Percentiles rank a stretch among this genome's conserved stretches.
These are phyloP conservation scores for Drosophila arawakana DNA, from an alignment of 1,140 invertebrate genomes.

Conservation along the genomic window DNA sequence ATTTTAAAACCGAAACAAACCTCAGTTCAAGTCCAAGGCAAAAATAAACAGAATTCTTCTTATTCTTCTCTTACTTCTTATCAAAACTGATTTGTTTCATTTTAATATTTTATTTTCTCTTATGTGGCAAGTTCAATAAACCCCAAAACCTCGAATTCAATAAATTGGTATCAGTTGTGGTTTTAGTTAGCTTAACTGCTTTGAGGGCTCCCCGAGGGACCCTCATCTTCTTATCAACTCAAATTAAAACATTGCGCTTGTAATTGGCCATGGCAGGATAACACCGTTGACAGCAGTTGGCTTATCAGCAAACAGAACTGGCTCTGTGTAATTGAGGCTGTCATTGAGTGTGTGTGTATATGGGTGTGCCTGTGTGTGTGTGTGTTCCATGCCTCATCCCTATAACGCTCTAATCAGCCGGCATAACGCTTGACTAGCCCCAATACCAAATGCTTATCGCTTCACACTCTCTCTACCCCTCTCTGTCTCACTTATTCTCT, in stretches of 20 bases:
- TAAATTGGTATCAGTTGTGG: conserved; percentile 57
- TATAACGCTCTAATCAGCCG: conserved; percentile 64
- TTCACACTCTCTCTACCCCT: conserved; percentile 14
- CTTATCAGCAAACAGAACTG: conserved; percentile 46
- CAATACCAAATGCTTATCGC: conserved; percentile 62
- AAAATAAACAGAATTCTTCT: neutral
- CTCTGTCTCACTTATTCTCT: conserved; percentile 16
- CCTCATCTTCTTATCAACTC: conserved; percentile 55
- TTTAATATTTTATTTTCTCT: conserved; percentile 30
- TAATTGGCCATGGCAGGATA: conserved; percentile 77
- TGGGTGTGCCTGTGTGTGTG: neutral
- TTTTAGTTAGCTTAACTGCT: conserved; percentile 19
- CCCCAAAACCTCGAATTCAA: conserved; percentile 61
- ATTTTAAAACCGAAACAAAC: conserved; percentile 23
- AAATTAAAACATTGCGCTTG: conserved; percentile 81
- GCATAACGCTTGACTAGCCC: conserved; percentile 78
- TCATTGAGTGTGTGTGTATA: conserved; percentile 42
- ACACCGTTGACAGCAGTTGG: conserved; percentile 54
- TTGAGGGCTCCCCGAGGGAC: conserved; percentile 25
- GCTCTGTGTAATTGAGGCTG: conserved; percentile 68
- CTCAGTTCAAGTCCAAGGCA: conserved; percentile 1
- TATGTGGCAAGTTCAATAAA: conserved; percentile 69
- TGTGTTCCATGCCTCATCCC: conserved; percentile 6
- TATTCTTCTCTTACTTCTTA: conserved; percentile 33
- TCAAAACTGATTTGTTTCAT: conserved; percentile 56